Evolutionary conservation across 2,888 invertebrate species (phyloP).

Genomic region (Andrena camellia): DNA sequence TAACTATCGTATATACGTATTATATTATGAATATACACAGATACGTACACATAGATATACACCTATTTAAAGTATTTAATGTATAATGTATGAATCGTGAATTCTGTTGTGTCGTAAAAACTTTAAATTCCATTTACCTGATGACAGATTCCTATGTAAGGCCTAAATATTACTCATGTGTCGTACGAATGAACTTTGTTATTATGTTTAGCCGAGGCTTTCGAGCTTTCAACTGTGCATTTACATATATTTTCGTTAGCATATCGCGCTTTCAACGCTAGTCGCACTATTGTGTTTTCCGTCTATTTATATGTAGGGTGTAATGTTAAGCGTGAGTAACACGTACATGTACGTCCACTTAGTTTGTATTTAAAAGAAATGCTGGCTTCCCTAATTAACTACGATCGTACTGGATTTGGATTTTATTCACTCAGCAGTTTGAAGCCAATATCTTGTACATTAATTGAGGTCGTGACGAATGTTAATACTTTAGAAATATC

Average conservation of each 20-base stretch:
- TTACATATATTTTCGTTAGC: conserved; percentile 51
- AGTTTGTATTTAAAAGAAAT: conserved; percentile 42
- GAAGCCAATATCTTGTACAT: not conserved
- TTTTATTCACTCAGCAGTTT: conserved; percentile 18
- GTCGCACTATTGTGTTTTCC: conserved; percentile 75
- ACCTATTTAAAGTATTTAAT: conserved; percentile 66
- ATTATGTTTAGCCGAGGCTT: conserved; percentile 59
- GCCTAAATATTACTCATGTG: conserved; percentile 66
- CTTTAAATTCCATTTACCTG: conserved; percentile 70
- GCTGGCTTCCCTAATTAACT: conserved; percentile 29
- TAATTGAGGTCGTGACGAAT: not conserved
- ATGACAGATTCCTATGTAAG: conserved; percentile 74
- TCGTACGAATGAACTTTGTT: conserved; percentile 55
- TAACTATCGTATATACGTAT: conserved; percentile 67
- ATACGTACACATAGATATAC: conserved; percentile 61
- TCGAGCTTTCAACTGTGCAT: conserved; percentile 52
- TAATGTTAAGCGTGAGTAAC: conserved; percentile 42
- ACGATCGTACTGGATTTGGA: conserved; percentile 28
- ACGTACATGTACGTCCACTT: conserved; percentile 40
- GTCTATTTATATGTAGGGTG: conserved; percentile 48
- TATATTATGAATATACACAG: conserved; percentile 49
- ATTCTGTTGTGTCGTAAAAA: conserved; percentile 63
- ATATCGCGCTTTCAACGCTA: conserved; percentile 73
- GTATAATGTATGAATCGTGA: conserved; percentile 49
- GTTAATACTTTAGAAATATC: not conserved